Evolutionary conservation across 2,113 vertebrate species (phyloP).

Genomic region (Amazona vittata): DNA sequence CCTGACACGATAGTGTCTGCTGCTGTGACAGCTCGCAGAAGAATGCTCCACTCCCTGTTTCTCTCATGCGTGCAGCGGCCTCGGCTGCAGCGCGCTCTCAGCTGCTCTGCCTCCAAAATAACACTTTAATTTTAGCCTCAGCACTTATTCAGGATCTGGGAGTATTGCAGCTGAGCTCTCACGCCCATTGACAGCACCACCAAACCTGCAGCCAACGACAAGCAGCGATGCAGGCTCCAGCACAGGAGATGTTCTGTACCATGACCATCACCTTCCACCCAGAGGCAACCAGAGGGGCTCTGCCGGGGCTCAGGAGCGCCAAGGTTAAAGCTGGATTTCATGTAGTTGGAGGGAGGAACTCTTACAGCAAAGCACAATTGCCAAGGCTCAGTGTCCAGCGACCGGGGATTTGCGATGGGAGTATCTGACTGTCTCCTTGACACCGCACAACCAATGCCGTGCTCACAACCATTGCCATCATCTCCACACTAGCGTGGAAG

Average conservation of each 20-base stretch:
- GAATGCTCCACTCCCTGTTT: neutral
- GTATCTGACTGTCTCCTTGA: neutral
- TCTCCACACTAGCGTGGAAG: neutral
- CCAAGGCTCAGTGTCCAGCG: neutral
- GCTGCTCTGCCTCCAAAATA: constrained; percentile 65
- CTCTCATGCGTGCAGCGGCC: neutral
- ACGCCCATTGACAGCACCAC: neutral
- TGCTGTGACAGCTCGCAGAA: neutral
- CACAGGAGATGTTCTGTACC: fast-evolving
- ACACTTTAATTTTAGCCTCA: constrained; percentile 58
- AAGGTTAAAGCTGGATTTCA: neutral
- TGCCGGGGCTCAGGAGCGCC: neutral
- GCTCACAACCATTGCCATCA: neutral
- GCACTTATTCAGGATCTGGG: constrained; percentile 6
- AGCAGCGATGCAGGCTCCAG: neutral
- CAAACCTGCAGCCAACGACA: constrained; percentile 4
- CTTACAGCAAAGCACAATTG: neutral
- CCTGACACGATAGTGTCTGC: neutral
- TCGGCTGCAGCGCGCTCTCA: constrained; percentile 34
- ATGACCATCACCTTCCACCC: neutral
- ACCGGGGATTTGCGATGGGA: neutral
- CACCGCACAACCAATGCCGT: fast-evolving
- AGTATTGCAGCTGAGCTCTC: constrained; percentile 17
- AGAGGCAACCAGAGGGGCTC: neutral
- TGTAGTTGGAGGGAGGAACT: neutral